Conservation (phyloP, 1,140 invertebrate species). For the Aradophagus sp. region DNA sequence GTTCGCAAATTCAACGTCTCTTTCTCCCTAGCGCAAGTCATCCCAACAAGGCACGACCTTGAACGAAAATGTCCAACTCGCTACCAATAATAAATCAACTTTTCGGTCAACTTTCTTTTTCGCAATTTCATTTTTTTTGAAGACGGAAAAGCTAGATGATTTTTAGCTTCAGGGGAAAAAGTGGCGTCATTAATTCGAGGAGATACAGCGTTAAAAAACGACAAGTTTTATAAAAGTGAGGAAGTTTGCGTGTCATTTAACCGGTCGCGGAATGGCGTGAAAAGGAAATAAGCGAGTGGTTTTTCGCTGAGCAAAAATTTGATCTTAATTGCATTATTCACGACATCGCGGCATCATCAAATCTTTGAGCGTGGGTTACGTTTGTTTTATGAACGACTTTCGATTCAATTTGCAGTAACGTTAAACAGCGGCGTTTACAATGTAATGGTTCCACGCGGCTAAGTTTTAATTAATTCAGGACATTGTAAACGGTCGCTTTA, state of each 20-base stretch:
- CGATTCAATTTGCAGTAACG: slow-evolving; percentile 30
- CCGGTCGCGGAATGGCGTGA: not conserved
- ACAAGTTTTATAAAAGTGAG: slow-evolving; percentile 4
- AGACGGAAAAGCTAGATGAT: too few species aligned
- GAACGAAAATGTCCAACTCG: too few species aligned
- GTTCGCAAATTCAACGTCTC: too few species aligned
- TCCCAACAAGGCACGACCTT: too few species aligned
- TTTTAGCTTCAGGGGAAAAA: too few species aligned
- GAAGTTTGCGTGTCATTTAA: slow-evolving; percentile 26
- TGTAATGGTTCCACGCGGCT: slow-evolving; percentile 28
- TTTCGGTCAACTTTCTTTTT: too few species aligned
- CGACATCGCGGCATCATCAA: slow-evolving; percentile 13
- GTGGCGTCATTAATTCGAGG: too few species aligned
- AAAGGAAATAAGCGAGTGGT: not conserved
- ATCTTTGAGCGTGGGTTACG: slow-evolving; percentile 11
- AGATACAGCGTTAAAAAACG: too few species aligned
- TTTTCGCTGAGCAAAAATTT: slow-evolving; percentile 1
- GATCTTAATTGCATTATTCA: slow-evolving; percentile 4
- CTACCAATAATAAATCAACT: too few species aligned
- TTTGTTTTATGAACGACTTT: slow-evolving; percentile 41
- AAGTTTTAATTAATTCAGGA: slow-evolving; percentile 24
- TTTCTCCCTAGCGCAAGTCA: too few species aligned
- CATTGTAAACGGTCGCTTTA: slow-evolving; percentile 14
- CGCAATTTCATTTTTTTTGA: too few species aligned
- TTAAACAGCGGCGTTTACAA: slow-evolving; percentile 8